A percentile compares a stretch with the other conserved stretches of the same genome.
Evolutionary conservation across 92 coral and sea anemone species (phyloP).

Genomic region (Porites evermanni): DNA sequence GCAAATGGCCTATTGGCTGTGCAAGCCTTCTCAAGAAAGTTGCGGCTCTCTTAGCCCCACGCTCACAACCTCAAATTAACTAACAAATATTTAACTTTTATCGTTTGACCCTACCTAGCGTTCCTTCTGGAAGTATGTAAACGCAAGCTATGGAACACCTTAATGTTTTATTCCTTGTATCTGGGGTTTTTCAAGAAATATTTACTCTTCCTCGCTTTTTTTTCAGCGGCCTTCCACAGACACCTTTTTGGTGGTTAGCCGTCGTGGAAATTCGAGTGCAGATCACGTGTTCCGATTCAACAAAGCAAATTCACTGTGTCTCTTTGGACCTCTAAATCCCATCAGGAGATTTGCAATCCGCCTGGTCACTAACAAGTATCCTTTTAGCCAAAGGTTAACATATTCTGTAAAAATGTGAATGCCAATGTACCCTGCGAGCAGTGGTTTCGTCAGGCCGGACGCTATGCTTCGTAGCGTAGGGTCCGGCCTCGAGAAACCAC

Average conservation of each 20-base stretch:
- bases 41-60: too few relatives aligned
- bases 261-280: conserved; percentile 13
- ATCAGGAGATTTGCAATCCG: conserved; percentile 71
- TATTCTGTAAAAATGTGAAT: neutral
- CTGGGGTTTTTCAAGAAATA: neutral
- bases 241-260: conserved; percentile 28
- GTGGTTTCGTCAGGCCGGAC: too few relatives aligned
- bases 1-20: too few relatives aligned
- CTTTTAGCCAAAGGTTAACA: conserved; percentile 25
- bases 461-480: too few relatives aligned
- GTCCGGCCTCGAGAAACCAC: too few relatives aligned
- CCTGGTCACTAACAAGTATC: conserved; percentile 82
- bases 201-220: neutral
- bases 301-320: conserved; percentile 68
- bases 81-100: too few relatives aligned
- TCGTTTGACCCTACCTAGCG: too few relatives aligned
- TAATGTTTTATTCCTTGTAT: too few relatives aligned
- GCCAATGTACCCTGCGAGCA: neutral
- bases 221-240: conserved; percentile 18
- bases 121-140: too few relatives aligned
- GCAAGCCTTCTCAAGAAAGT: too few relatives aligned
- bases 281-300: conserved; percentile 87
- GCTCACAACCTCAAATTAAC: too few relatives aligned
- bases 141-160: neutral
- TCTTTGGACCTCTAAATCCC: conserved; percentile 78